A percentile compares a stretch with the other conserved stretches of the same genome.
Evolutionary conservation across 1,140 invertebrate genomes (phyloP).

Genomic region (Steinernema feltiae): DNA sequence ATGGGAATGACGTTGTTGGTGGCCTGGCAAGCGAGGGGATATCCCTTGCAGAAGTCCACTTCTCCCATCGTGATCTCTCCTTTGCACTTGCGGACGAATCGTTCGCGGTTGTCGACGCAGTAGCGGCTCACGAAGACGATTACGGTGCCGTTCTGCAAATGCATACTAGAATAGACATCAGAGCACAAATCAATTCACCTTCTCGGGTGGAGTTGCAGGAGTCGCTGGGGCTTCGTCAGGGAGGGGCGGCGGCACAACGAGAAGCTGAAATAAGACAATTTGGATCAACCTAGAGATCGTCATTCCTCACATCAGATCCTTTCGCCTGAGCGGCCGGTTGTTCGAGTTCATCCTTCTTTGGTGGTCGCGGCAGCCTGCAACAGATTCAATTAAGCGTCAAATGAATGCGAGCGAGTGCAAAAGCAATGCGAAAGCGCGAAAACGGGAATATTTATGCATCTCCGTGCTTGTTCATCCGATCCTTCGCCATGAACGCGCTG

Average conservation of each 20-base stretch:
- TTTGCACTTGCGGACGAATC: conserved; percentile 5
- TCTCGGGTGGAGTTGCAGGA: background rate
- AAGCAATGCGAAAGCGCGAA: too few relatives aligned
- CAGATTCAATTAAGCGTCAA: too few relatives aligned
- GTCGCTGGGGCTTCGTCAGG: background rate
- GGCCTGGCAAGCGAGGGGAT: background rate
- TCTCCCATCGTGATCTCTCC: background rate
- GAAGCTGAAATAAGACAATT: background rate
- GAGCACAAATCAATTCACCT: too few relatives aligned
- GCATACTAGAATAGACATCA: background rate
- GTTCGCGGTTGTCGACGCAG: background rate
- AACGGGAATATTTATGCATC: too few relatives aligned
- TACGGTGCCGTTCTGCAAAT: background rate
- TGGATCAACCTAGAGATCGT: background rate
- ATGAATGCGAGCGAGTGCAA: too few relatives aligned
- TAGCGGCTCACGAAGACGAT: background rate
- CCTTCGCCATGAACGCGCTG: too few relatives aligned
- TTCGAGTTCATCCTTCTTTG: background rate
- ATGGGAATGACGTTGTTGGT: conserved; percentile 5
- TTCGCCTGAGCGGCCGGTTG: background rate
- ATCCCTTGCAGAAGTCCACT: background rate
- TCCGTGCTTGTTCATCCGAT: too few relatives aligned
- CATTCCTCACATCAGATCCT: background rate
- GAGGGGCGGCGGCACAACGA: background rate
- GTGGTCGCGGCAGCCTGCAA: background rate